Evolutionary conservation across 2,113 vertebrate genomes (phyloP), one percentile per base, ranked within the genome.

Genomic region (Varanus salvator): DNA sequence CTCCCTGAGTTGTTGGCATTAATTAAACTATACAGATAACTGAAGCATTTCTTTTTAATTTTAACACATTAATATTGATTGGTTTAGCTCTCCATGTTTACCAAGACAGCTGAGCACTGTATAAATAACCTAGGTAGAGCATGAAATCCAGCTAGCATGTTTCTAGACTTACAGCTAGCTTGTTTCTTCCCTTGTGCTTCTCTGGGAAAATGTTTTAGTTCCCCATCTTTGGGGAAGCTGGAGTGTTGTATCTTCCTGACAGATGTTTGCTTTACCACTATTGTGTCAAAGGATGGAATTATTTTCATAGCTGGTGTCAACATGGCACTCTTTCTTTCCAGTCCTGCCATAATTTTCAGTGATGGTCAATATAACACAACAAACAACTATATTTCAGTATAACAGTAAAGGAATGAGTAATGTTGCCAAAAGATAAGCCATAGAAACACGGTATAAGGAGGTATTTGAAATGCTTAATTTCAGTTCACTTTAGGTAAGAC

Each of bases 341-440:
- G 66, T 5, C 57, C 75, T 21, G 23, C 34, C 74, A 66, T 81
- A 48, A 17, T 64, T 64, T 21, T 71, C 74, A 77, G 3, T 68
- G 80, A 52, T 78, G 64, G 34, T 5, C 27, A 31, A 12, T 69
- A 38, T 54, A 69, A 7, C 15, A 12, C 89, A 88, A 52, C 44
- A 4, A 83, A 19, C n/a, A 80, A 74, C 80, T 91, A 60, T 44
- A 81, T 54, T 90, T 54, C 2, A 71, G 8, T 80, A 85, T 14
- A 82, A 48, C 84, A 0, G 0, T 92, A n/a, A 29, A 86, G 12
- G 31, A 71, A 14, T 31, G 86, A 21, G 31, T 6, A 84, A 3
- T 44, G 5, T 44, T 84, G 19, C 27, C 92, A 71, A 87, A n/a
- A 86, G 90, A 72, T 60, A 69, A 91, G 91, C 71, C 9, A 5